Percentiles rank a stretch among this genome's conserved stretches.
phyloP scores from a whole-genome alignment of 1,140 invertebrate genomes.

The Zophobas morio region DNA sequence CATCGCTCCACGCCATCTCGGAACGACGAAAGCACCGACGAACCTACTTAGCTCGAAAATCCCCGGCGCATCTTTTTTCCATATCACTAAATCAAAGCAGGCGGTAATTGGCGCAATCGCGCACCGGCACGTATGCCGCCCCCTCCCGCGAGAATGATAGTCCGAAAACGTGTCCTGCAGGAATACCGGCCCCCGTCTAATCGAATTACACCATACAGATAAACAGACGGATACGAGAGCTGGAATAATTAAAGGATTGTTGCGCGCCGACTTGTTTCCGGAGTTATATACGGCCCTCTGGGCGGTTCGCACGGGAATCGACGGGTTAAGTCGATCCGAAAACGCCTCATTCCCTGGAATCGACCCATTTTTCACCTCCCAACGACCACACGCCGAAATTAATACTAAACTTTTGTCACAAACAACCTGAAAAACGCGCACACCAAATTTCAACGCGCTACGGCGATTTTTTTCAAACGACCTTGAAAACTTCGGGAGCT shows the following conservation, averaged over 20 bases:
- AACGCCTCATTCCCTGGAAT: not conserved
- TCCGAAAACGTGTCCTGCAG: constrained; percentile 26
- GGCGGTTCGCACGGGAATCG: not conserved
- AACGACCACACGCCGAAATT: too few species aligned
- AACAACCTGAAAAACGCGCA: not conserved
- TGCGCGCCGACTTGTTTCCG: constrained; percentile 10
- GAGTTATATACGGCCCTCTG: not conserved
- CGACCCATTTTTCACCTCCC: too few species aligned
- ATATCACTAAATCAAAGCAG: constrained; percentile 15
- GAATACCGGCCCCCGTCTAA: constrained; percentile 14
- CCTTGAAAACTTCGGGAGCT: not conserved
- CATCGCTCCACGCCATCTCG: constrained; percentile 10
- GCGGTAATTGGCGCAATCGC: constrained; percentile 26
- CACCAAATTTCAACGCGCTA: not conserved
- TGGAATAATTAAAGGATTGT: constrained; percentile 34
- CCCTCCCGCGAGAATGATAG: not conserved
- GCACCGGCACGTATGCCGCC: constrained; percentile 1
- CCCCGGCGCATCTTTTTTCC: not conserved
- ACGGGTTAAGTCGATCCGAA: not conserved
- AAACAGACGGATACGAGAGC: constrained; percentile 20
- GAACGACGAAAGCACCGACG: constrained; percentile 13
- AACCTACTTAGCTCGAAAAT: constrained; percentile 28
- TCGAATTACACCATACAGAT: constrained; percentile 9
- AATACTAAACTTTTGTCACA: too few species aligned
- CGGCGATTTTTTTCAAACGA: not conserved